Evolutionary conservation across 2,797 vertebrate species (phyloP).

Genomic region (Gallinago nigripennis): DNA sequence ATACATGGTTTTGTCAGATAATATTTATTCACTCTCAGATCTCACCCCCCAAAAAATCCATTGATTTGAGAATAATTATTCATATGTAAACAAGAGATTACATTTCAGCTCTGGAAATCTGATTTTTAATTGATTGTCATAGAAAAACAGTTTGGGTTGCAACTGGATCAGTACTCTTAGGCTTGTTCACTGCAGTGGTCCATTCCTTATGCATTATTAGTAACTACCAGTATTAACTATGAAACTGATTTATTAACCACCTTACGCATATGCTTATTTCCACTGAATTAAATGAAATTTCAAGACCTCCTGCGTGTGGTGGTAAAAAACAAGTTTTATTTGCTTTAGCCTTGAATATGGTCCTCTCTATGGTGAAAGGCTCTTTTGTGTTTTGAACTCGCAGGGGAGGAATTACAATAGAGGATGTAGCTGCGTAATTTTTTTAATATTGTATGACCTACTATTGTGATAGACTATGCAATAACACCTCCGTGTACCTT

Average conservation of each 20-base stretch:
- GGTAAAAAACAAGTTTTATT: neutral
- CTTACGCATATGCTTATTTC: neutral
- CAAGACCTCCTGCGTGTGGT: neutral
- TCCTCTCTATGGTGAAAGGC: neutral
- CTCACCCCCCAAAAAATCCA: neutral
- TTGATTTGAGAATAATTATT: neutral
- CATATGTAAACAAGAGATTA: neutral
- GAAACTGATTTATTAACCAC: neutral
- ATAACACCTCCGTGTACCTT: neutral
- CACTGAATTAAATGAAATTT: neutral
- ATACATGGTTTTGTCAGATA: neutral
- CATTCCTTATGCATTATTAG: neutral
- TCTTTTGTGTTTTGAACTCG: neutral
- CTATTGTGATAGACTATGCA: neutral
- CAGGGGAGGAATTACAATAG: neutral
- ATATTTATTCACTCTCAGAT: neutral
- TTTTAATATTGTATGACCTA: neutral
- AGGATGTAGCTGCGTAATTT: neutral
- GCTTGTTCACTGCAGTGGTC: neutral
- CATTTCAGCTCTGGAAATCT: neutral
- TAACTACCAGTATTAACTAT: neutral
- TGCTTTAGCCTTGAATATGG: neutral
- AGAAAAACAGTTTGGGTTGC: neutral
- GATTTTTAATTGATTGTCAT: neutral
- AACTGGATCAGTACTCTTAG: neutral